phyloP scores from a whole-genome alignment of 2,888 invertebrate species.

The Pemphredon lugubris region DNA sequence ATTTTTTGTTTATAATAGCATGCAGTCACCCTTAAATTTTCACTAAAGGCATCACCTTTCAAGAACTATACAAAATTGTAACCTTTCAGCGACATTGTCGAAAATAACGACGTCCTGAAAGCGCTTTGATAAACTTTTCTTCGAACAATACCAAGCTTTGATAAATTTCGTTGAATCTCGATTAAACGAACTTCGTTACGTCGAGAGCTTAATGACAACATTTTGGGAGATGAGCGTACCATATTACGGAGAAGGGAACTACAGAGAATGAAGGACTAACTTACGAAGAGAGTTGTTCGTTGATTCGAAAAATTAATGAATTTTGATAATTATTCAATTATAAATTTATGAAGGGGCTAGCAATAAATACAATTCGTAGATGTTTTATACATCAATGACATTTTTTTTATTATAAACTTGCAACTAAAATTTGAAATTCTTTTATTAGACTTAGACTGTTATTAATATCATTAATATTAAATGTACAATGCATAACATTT shows the following conservation, averaged over 20 bases:
- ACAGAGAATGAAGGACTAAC: not conserved
- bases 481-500: too few species aligned
- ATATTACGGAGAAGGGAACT: not conserved
- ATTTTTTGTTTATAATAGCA: not conserved
- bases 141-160: not conserved
- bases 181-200: not conserved
- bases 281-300: not conserved
- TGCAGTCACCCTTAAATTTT: constrained; percentile 22
- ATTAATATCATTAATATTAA: too few species aligned
- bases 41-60: not conserved
- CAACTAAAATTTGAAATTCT: too few species aligned
- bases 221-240: not conserved
- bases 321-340: too few species aligned
- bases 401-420: too few species aligned
- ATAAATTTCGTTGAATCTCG: constrained; percentile 4
- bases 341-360: too few species aligned
- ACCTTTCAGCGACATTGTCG: not conserved
- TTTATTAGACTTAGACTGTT: too few species aligned
- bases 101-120: not conserved
- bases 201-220: too few species aligned
- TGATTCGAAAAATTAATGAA: constrained; percentile 3
- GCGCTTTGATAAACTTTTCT: constrained; percentile 20
- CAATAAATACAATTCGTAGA: too few species aligned
- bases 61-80: constrained; percentile 3
- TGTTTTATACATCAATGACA: too few species aligned